Evolutionary conservation across 1,140 invertebrate genomes (phyloP).

Genomic region (Cyclina sinensis): DNA sequence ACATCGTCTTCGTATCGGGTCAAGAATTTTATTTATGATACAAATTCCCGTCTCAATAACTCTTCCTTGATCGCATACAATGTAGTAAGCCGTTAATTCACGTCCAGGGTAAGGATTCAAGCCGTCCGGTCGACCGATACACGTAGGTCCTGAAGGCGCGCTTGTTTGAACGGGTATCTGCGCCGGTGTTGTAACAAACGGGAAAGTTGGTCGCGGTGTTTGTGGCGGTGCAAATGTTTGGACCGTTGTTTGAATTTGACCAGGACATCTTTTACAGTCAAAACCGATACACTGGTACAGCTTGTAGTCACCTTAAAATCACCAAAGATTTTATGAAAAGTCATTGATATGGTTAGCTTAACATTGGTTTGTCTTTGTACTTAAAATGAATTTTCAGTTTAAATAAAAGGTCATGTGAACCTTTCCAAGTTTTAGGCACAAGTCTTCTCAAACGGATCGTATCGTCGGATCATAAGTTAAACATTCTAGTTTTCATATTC

Average conservation of each 20-base stretch:
- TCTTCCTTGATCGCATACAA: conserved; percentile 50
- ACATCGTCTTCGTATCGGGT: conserved; percentile 51
- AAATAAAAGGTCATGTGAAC: no score
- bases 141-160: conserved; percentile 1
- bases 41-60: conserved; percentile 59
- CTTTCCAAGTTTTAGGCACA: no score
- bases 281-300: conserved; percentile 63
- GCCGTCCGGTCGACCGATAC: conserved; percentile 50
- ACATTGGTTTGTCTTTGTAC: no score
- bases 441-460: no score
- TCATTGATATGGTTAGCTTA: no score
- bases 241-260: background rate
- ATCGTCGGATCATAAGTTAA: no score
- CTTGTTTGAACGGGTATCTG: conserved; percentile 2
- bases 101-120: conserved; percentile 57
- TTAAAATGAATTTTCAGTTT: no score
- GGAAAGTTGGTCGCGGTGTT: conserved; percentile 28
- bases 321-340: background rate
- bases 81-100: conserved; percentile 46
- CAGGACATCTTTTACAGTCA: conserved; percentile 45
- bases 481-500: no score
- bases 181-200: background rate
- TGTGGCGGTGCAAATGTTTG: background rate
- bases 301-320: conserved; percentile 58
- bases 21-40: conserved; percentile 56